Evolutionary conservation across 2,113 vertebrate genomes (phyloP), one percentile per base, ranked within the genome.

Genomic region (Scolopax mira): DNA sequence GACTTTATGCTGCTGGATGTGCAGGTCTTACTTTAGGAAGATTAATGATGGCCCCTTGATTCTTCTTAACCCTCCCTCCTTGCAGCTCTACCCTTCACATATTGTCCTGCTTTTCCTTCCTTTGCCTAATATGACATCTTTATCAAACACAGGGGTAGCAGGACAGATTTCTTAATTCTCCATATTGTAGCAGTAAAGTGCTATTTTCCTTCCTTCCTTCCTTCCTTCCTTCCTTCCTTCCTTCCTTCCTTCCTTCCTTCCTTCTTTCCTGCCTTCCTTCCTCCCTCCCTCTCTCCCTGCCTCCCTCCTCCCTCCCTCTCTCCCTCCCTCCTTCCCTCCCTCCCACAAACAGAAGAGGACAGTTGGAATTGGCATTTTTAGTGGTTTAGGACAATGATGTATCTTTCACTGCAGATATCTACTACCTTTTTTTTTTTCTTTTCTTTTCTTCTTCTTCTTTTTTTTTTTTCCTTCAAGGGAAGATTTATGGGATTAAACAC

Each of bases 21-120:
- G 78, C 80, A 95, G 85, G 18, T 62, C 91, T 91, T 94, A 81
- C 92, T 96, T 97, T 95, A 88, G 93, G 90, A 88, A 94, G 89
- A 96, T 91, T 94, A 95, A 94, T 91, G 88, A 93, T 89, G 66
- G 79, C 42, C 62, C 37, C 81, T 84, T 42, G 46, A 91, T 85
- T 96, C 78, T 96, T 87, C 58, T 85, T 80, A 89, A 64, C n/a
- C 62, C 75, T 88, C 73, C 11, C 3, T 89, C 79, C 10, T 4
- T 87, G 87, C 72, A 94, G 91, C 69, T 90, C 37, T 78, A 58
- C 55, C 49, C 88, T 90, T 96, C 58, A 58, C 60, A 73, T 42
- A 72, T 11, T 77, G 64, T 84, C 62, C 69, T 74, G 48, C 14
- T 82, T 78, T 60, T 67, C 70, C 39, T 94, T 80, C 28, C 39